phyloP scores from a whole-genome alignment of 2,888 invertebrate species.

The Anoncus sp. region DNA sequence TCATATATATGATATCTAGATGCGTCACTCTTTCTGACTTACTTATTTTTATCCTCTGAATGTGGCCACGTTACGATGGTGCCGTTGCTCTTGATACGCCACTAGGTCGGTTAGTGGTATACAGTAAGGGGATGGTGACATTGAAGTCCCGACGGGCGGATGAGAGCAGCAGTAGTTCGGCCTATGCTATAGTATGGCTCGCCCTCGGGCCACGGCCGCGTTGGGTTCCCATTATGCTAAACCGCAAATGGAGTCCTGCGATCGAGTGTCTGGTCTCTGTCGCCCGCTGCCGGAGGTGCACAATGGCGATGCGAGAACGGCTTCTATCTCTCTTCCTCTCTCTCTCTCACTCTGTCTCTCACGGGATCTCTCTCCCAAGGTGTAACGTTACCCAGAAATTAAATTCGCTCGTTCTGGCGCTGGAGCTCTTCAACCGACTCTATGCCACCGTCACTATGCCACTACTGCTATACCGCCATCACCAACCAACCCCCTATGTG shows the following conservation, averaged over 20 bases:
- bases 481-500: conserved; percentile 40
- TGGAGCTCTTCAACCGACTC: conserved; percentile 60
- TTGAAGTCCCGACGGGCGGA: conserved; percentile 56
- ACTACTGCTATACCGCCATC: conserved; percentile 46
- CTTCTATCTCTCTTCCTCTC: conserved; percentile 42
- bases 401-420: conserved; percentile 76
- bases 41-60: conserved; percentile 72
- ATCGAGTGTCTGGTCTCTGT: conserved; percentile 81
- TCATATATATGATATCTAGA: conserved; percentile 42
- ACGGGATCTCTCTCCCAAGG: conserved; percentile 75
- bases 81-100: conserved; percentile 59
- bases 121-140: conserved; percentile 51
- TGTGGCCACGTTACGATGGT: conserved; percentile 59
- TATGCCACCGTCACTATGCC: conserved; percentile 42
- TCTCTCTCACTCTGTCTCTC: conserved; percentile 68
- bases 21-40: conserved; percentile 62
- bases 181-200: conserved; percentile 59
- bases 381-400: conserved; percentile 82
- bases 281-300: conserved; percentile 72
- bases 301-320: conserved; percentile 72
- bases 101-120: conserved; percentile 51
- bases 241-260: conserved; percentile 83
- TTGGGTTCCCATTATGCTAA: conserved; percentile 83
- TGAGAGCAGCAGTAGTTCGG: conserved; percentile 49
- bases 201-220: conserved; percentile 76